Evolutionary conservation across 2,888 invertebrate genomes (phyloP), one percentile per base, ranked within the genome.

Genomic region (Elgonia sp.): DNA sequence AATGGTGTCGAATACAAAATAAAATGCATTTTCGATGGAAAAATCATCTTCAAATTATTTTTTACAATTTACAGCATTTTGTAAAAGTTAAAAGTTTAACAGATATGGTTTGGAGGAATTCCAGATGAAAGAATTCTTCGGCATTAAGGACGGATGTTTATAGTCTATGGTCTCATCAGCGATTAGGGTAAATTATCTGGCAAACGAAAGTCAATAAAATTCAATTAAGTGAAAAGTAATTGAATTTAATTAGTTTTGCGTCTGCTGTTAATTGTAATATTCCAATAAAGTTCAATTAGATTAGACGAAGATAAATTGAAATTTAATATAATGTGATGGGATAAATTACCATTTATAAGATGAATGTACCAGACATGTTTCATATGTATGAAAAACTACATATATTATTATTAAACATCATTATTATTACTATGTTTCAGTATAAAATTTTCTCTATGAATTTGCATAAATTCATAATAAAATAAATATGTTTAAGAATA

Each of bases 241-340:
- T 81, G 81, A 62, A 81, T 81, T 81, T 70, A 81, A 81, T 81
- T 81, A 63, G 53, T 81, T 72, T 81, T 62, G 81, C n/a, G 62
- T 70, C 70, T 62, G 40, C n/a, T 53, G 62, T 70, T 80, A 80
- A 80, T 80, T 80, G 62, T 70, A 80, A 80, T 80, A 80, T 80
- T 70, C 60, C 60, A 80, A 70, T 80, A 60, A 70, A 80, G 60
- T 60, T 18, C 70, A 80, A 80, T 70, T 80, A 70, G 57, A 46
- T 42, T 70, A 39, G 42, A 70, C 50, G 70, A 60, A 69, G 80
- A 80, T 70, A 70, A 70, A 80, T 80, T 80, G 70, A 16, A 80
- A 70, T 80, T 80, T 65, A 70, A 80, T 80, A 40, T 69, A 69
- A 77, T 46, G 42, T 53, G 75, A 29, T 46, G 46, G 57, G 9